Conservation (phyloP, 2,888 invertebrate species). For the Aleiodes leptofemur region DNA sequence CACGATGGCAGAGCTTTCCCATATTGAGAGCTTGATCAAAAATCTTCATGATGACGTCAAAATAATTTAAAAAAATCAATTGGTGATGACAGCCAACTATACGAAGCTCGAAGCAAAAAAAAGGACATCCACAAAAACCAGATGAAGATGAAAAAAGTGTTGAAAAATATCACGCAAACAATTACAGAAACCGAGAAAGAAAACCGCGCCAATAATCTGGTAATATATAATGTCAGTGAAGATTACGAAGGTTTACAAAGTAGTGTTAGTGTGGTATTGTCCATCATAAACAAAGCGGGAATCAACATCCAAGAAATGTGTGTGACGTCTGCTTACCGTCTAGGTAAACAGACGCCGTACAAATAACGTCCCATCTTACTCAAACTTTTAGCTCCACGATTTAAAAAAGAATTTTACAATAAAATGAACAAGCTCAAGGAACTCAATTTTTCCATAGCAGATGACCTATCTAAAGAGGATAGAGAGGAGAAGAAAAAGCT, state of each 20-base stretch:
- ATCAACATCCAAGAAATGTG: conserved; percentile 16
- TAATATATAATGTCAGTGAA: no score
- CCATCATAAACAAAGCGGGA: conserved; percentile 8
- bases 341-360: background rate
- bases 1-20: conserved; percentile 1
- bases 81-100: background rate
- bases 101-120: conserved; percentile 15
- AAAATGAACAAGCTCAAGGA: conserved; percentile 20
- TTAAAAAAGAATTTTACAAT: conserved; percentile 16
- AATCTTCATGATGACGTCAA: background rate
- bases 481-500: no score
- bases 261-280: background rate
- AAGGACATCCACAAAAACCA: background rate
- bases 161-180: conserved; percentile 3
- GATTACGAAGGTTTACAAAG: no score
- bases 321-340: conserved; percentile 11
- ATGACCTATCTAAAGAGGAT: conserved; percentile 24
- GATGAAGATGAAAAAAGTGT: conserved; percentile 6
- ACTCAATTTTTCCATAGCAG: conserved; percentile 3
- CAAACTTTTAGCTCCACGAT: conserved; percentile 17
- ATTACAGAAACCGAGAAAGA: background rate
- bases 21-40: background rate
- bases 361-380: conserved; percentile 22
- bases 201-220: conserved; percentile 7
- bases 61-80: conserved; percentile 1